Conservation (phyloP, 2,888 invertebrate genomes). For the Leptopilina drosophilae region DNA sequence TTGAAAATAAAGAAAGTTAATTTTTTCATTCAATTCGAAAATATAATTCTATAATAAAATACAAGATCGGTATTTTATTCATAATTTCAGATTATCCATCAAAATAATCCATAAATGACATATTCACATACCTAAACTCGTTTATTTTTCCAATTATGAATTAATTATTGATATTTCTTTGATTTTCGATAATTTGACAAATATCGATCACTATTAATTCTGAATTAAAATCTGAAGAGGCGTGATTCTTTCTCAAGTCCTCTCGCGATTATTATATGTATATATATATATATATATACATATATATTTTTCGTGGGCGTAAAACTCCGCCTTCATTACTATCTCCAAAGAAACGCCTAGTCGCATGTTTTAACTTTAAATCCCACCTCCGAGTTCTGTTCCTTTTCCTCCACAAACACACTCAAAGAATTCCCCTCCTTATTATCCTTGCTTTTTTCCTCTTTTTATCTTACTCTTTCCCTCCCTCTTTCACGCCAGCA, state of each 20-base stretch:
- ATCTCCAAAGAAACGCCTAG: conserved; percentile 42
- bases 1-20: no score
- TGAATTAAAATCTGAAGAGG: conserved; percentile 48
- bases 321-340: conserved; percentile 49
- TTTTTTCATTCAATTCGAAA: not conserved
- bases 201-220: conserved; percentile 7
- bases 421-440: conserved; percentile 49
- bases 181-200: not conserved
- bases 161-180: not conserved
- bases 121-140: no score
- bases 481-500: conserved; percentile 56
- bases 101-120: no score
- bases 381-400: conserved; percentile 43
- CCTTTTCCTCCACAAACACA: conserved; percentile 29
- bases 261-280: not conserved
- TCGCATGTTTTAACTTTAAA: conserved; percentile 32
- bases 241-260: conserved; percentile 1
- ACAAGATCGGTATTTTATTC: no score
- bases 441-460: conserved; percentile 34
- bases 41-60: not conserved
- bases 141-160: no score
- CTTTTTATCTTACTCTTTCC: conserved; percentile 41
- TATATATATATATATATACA: no score
- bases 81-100: no score
- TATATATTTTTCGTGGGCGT: conserved; percentile 46